Base-by-base conservation (phyloP, 2,888 invertebrate genomes). In the Taphrorychus bicolor region DNA sequence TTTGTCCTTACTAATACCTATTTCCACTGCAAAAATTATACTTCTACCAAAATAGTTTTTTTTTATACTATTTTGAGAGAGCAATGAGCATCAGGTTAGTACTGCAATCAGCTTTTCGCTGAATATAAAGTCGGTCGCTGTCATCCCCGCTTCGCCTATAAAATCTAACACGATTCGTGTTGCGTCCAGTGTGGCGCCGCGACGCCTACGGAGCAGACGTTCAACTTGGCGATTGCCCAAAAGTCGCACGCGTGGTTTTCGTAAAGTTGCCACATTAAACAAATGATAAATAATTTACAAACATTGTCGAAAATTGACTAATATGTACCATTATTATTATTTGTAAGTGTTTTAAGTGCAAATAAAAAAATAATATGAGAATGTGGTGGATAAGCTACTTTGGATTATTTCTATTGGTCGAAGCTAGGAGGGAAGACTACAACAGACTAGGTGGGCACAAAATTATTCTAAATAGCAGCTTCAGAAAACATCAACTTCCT, bases 121-220 rank as follows among this genome's bases (percentile, higher is more conserved):
- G 22, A 7, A 32, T 32, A 5, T 22, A 18, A n/a, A 48, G 48
- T 52, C 41, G 48, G 48, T 65, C 16, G 51, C 32, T 32, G 32
- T 9, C 32, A 32, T 32, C 32, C 32, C 32, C 32, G 9, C 51
- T 19, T 53, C 53, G 19, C 57, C 49, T 59, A 65, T 65, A 65
- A 59, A 65, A 53, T 65, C 59, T 53, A 65, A 65, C 65, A 65
- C 40, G 58, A 59, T 65, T 59, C 53, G 53, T 59, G 53, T 65
- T 65, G 65, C 53, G 65, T 52, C 58, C 42, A 64, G 64, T 64
- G 51, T 41, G 51, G 58, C 57, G 40, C 42, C 64, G 64, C 64
- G 64, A 64, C 52, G 52, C 57, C 41, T 3, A 11, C 17, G 5
- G 14, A n/a, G 22, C 49, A 51, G 64, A 42, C 42, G 42, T 24